Evolutionary conservation across 2,888 invertebrate genomes (phyloP).

Genomic region (Anoplius nigerrimus): DNA sequence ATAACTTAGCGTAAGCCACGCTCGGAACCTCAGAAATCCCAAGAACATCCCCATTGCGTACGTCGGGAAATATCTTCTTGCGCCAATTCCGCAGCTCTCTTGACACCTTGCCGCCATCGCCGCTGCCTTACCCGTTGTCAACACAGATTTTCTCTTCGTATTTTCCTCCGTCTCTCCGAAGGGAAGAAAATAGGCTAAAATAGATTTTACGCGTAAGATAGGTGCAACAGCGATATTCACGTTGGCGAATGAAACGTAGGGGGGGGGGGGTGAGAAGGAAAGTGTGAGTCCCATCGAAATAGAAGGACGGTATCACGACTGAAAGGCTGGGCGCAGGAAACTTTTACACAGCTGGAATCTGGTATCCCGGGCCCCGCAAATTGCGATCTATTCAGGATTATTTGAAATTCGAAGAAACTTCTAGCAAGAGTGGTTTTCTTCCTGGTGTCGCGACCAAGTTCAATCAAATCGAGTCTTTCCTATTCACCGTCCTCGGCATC

Average conservation of each 20-base stretch:
- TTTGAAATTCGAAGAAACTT: constrained; percentile 69
- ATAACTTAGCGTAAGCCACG: no score
- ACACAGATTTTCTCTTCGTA: no score
- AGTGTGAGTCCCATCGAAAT: constrained; percentile 1
- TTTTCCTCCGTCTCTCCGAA: no score
- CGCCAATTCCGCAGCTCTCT: constrained; percentile 39
- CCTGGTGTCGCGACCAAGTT: constrained; percentile 61
- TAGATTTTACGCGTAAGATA: no score
- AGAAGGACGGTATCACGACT: constrained; percentile 1
- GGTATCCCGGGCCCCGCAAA: constrained; percentile 63
- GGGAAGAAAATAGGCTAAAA: no score
- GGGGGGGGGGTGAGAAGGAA: background rate
- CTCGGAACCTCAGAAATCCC: no score
- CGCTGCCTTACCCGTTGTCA: no score
- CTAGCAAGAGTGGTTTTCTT: constrained; percentile 55
- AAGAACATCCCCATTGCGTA: constrained; percentile 11
- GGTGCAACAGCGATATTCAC: no score
- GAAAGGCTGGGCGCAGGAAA: constrained; percentile 46
- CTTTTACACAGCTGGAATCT: constrained; percentile 49
- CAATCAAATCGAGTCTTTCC: constrained; percentile 67
- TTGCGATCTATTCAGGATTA: constrained; percentile 70
- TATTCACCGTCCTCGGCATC: constrained; percentile 49
- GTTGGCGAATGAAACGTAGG: background rate
- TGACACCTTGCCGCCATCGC: constrained; percentile 38
- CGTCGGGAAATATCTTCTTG: constrained; percentile 10